phyloP scores from a whole-genome alignment of 2,888 invertebrate genomes.

The Tineola bisselliella region DNA sequence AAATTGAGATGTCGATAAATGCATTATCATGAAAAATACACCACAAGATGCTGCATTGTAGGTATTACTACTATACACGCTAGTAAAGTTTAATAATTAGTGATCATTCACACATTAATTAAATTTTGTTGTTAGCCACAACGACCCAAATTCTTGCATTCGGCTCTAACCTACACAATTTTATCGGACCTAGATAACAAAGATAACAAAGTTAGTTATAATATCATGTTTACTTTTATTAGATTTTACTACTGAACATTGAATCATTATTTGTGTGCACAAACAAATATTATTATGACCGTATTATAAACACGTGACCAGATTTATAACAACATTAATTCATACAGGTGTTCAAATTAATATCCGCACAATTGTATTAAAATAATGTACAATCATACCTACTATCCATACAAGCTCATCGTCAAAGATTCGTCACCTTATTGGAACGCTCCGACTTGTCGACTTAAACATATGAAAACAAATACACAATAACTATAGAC shows the following conservation, averaged over 20 bases:
- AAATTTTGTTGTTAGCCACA: not conserved
- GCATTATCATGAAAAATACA: no score
- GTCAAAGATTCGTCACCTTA: no score
- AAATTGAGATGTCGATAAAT: not conserved
- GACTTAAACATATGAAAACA: no score
- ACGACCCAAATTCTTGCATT: slow-evolving; percentile 48
- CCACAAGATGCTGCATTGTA: no score
- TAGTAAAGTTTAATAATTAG: no score
- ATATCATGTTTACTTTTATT: slow-evolving; percentile 5
- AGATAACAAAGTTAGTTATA: slow-evolving; percentile 2
- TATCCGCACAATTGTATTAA: not conserved
- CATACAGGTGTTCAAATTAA: not conserved
- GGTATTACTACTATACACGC: no score
- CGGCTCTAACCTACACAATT: not conserved
- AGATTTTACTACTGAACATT: not conserved
- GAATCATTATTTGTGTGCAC: not conserved
- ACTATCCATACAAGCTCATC: no score
- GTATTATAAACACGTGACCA: not conserved
- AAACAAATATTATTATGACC: not conserved
- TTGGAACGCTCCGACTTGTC: no score
- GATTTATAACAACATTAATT: not conserved
- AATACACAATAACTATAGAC: no score
- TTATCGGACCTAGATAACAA: slow-evolving; percentile 9
- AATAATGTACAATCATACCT: not conserved
- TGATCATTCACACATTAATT: no score